Base-by-base conservation (phyloP, 2,888 invertebrate species). In the Biston betularia region DNA sequence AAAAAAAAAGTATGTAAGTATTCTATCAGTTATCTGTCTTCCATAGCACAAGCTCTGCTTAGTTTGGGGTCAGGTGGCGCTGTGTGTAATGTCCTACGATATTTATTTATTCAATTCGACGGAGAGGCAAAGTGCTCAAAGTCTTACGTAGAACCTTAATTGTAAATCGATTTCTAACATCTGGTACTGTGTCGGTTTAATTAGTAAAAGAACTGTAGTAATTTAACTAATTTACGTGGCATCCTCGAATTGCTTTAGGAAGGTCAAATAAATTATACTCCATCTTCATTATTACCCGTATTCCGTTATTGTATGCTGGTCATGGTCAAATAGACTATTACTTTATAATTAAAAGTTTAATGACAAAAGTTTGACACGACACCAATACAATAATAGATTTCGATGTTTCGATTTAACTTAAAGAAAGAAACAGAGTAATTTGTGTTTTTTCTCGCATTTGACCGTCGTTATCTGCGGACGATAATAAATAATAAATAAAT, bases 161-260 rank as follows among this genome's bases (percentile, higher is more conserved):
- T 86, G 79, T 79, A 75, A 87, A 89, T 89, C 87, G 86, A 89
- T 89, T 74, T 52, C 45, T 33, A 68, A 76, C 84, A 85, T 78
- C 82, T 84, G 82, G 65, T 79, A 75, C 74, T 76, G 66, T 56
- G 38, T 56, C 54, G 48, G 77, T 79, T 65, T 68, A 71, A 64
- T 66, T 73, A 65, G 54, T 49, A 58, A 33, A 65, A 68, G 54
- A 45, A 59, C 45, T 38, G 42, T 24, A 65, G 40, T 15, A 64
- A 44, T 42, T 55, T 42, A 55, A 33, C 54, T 33, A 55, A 50
- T 44, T 56, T 61, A 46, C 10, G 40, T 40, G 12, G 24, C 24
- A 44, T 50, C 49, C 11, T 14, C 14, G 33, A 63, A 52, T 45
- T 63, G 11, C 38, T 63, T 52, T 58, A 9, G 38, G 40, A 57